phyloP scores from a whole-genome alignment of 2,797 vertebrate genomes.

The Crocodylus rhombifer region DNA sequence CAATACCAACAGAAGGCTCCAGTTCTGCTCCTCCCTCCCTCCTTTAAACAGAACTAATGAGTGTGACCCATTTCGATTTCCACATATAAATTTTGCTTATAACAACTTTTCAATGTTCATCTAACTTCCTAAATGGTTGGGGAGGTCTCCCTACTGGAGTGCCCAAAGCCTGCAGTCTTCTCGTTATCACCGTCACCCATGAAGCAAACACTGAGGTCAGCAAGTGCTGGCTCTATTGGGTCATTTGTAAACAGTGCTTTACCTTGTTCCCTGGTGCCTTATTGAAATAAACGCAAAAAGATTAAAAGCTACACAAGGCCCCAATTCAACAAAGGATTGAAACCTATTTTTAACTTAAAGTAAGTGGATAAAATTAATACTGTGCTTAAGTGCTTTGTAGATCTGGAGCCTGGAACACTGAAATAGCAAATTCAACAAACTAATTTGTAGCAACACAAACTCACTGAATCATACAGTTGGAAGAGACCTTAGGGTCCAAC shows the following conservation, averaged over 20 bases:
- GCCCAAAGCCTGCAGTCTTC: background rate
- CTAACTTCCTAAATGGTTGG: background rate
- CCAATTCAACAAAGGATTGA: background rate
- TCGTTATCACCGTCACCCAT: background rate
- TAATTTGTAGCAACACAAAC: too few relatives aligned
- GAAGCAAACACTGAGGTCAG: background rate
- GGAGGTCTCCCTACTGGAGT: background rate
- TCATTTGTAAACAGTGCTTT: rapidly evolving
- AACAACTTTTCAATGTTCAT: background rate
- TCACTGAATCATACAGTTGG: too few relatives aligned
- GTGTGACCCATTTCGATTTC: background rate
- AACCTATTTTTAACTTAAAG: background rate
- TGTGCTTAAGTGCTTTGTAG: background rate
- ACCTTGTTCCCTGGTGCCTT: background rate
- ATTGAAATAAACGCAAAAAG: background rate
- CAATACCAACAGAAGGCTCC: background rate
- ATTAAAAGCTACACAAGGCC: background rate
- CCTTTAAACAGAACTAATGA: background rate
- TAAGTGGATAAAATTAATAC: background rate
- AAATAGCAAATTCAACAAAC: too few relatives aligned
- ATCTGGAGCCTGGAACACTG: background rate
- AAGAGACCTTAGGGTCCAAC: too few relatives aligned
- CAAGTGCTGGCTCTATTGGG: background rate
- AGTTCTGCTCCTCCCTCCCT: constrained; percentile 12
- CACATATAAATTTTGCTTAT: background rate